Percentiles rank a stretch among this genome's conserved stretches.
Evolutionary conservation across 1,140 invertebrate genomes (phyloP).

Genomic region (Drosophila sturtevanti): DNA sequence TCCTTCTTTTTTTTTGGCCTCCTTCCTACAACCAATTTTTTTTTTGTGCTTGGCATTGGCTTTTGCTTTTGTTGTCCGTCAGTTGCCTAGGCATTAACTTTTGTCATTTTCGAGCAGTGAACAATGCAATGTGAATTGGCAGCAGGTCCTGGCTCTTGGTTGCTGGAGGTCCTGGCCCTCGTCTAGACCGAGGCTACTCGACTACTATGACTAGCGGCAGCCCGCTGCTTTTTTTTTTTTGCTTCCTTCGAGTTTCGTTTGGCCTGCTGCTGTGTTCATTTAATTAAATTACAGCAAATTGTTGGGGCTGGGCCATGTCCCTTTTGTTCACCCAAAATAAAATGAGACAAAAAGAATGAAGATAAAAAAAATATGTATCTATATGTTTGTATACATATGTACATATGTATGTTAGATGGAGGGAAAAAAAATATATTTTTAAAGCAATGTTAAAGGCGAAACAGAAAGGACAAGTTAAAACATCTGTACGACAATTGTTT

Average conservation of each 20-base stretch:
- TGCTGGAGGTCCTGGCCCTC: conserved; percentile 28
- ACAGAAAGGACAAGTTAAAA: not conserved
- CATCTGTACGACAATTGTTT: not conserved
- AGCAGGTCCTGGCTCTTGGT: conserved; percentile 24
- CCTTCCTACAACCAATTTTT: conserved; percentile 10
- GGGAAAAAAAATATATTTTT: not conserved
- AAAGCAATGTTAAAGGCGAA: not conserved
- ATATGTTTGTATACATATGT: not conserved
- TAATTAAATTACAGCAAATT: conserved; percentile 81
- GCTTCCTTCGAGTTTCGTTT: conserved; percentile 61
- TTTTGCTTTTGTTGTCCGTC: conserved; percentile 59
- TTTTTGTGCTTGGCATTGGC: conserved; percentile 35
- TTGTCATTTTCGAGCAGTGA: conserved; percentile 71
- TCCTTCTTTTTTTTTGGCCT: conserved; percentile 2
- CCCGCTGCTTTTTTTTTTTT: conserved; percentile 36
- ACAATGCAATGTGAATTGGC: conserved; percentile 78
- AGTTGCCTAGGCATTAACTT: conserved; percentile 76
- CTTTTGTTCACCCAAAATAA: conserved; percentile 54
- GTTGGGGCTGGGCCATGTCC: conserved; percentile 55
- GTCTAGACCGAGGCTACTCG: not conserved
- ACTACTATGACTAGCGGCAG: conserved; percentile 20
- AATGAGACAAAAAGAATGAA: conserved; percentile 55
- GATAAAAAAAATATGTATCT: conserved; percentile 46
- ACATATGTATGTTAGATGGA: not conserved
- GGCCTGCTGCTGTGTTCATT: conserved; percentile 77